Evolutionary conservation across 1,140 invertebrate genomes (phyloP).

Genomic region (Acyrthosiphon pisum): DNA sequence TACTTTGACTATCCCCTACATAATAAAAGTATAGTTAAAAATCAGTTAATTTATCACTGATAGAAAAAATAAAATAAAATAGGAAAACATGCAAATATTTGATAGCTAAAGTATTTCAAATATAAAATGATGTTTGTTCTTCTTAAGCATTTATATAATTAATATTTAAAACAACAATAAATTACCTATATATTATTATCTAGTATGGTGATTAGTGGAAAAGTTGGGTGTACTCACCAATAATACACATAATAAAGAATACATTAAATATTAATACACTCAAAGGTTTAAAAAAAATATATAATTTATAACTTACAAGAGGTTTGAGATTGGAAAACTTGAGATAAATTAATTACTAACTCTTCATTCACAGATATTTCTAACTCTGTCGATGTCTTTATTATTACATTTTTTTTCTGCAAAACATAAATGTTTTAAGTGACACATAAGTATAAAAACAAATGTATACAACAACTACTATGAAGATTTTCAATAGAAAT

Average conservation of each 20-base stretch:
- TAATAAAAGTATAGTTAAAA: not conserved
- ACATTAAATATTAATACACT: no score
- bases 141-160: not conserved
- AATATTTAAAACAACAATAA: no score
- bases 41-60: not conserved
- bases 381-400: constrained; percentile 9
- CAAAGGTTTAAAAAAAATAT: not conserved
- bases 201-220: no score
- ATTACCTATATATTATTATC: no score
- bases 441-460: not conserved
- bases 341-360: constrained; percentile 42
- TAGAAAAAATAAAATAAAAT: not conserved
- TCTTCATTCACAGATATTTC: constrained; percentile 36
- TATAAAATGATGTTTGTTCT: no score
- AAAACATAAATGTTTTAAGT: not conserved
- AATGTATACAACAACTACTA: no score
- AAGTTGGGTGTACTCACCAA: no score
- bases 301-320: constrained; percentile 30
- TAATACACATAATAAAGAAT: no score
- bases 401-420: not conserved
- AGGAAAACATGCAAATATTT: not conserved
- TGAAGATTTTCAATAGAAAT: no score
- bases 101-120: not conserved
- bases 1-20: constrained; percentile 51
- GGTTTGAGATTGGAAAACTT: constrained; percentile 37